A percentile compares a stretch with the other conserved stretches of the same genome.
Evolutionary conservation across 2,888 invertebrate genomes (phyloP).

Genomic region (Mythimna loreyi): DNA sequence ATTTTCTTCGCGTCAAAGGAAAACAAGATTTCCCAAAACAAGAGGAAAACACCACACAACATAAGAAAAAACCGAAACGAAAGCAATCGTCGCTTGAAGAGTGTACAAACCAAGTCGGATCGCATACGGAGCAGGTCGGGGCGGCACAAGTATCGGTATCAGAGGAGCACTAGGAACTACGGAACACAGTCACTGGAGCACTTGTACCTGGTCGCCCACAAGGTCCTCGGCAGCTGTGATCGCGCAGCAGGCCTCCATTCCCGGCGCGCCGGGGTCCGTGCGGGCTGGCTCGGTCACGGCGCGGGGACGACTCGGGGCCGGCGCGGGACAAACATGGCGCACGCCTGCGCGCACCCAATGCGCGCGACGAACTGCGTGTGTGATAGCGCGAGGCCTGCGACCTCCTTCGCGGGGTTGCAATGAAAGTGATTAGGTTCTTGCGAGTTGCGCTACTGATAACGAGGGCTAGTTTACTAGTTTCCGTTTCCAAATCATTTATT

Average conservation of each 20-base stretch:
- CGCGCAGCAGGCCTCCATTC: slow-evolving; percentile 89
- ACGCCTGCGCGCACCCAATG: slow-evolving; percentile 80
- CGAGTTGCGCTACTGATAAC: slow-evolving; percentile 84
- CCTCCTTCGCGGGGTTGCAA: slow-evolving; percentile 87
- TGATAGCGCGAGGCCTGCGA: slow-evolving; percentile 80
- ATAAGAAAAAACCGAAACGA: slow-evolving; percentile 12
- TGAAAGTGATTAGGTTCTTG: slow-evolving; percentile 87
- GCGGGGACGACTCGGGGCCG: slow-evolving; percentile 65
- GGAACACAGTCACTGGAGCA: slow-evolving; percentile 55
- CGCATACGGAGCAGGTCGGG: slow-evolving; percentile 63
- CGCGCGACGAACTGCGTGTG: slow-evolving; percentile 79
- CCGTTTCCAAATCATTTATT: slow-evolving; percentile 67
- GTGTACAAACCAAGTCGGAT: slow-evolving; percentile 73
- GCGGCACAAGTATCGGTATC: slow-evolving; percentile 63
- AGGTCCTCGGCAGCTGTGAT: slow-evolving; percentile 88
- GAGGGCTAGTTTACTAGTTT: slow-evolving; percentile 76
- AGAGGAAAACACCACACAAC: not conserved
- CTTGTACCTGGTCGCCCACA: slow-evolving; percentile 88
- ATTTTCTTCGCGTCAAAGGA: not conserved
- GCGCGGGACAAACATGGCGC: slow-evolving; percentile 70
- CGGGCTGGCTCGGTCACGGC: slow-evolving; percentile 69
- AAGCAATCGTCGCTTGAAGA: slow-evolving; percentile 41
- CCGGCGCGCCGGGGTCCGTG: slow-evolving; percentile 81
- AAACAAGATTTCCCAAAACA: slow-evolving; percentile 7
- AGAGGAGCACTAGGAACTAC: slow-evolving; percentile 60